These are phyloP conservation scores for Philotrypesis tridentata DNA, from an alignment of 1,140 invertebrate species.

Conservation along the genomic window DNA sequence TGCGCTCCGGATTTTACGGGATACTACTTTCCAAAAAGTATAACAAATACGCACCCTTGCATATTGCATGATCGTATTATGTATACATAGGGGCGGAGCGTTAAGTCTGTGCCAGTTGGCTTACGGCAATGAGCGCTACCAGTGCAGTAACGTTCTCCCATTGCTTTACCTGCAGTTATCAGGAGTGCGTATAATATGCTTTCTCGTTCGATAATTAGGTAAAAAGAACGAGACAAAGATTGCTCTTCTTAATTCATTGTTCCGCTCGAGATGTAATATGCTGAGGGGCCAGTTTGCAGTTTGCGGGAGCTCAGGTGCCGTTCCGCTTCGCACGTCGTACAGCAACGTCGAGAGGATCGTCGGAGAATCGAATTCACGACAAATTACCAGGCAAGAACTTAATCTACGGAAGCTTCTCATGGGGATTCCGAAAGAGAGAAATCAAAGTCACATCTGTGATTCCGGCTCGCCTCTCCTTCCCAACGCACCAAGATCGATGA, in stretches of 20 bases:
- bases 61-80: conserved; percentile 28
- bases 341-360: conserved; percentile 54
- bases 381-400: conserved; percentile 52
- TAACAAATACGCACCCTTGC: conserved; percentile 6
- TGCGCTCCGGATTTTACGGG: conserved; percentile 25
- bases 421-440: conserved; percentile 63
- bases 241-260: no score
- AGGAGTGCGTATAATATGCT: no score
- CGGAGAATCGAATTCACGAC: conserved; percentile 49
- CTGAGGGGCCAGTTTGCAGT: not conserved
- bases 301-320: conserved; percentile 60
- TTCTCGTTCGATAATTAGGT: no score
- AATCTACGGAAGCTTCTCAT: conserved; percentile 56
- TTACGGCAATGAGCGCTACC: no score
- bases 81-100: no score
- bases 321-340: conserved; percentile 37
- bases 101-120: no score
- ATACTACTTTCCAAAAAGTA: conserved; percentile 32
- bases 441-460: conserved; percentile 72
- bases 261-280: conserved; percentile 35
- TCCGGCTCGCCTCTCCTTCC: conserved; percentile 58
- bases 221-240: no score
- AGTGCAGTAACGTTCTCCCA: no score
- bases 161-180: no score
- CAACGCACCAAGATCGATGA: conserved; percentile 56